Evolutionary conservation across 2,797 vertebrate genomes (phyloP), one percentile per base, ranked within the genome.

Genomic region (Falco rusticolus): DNA sequence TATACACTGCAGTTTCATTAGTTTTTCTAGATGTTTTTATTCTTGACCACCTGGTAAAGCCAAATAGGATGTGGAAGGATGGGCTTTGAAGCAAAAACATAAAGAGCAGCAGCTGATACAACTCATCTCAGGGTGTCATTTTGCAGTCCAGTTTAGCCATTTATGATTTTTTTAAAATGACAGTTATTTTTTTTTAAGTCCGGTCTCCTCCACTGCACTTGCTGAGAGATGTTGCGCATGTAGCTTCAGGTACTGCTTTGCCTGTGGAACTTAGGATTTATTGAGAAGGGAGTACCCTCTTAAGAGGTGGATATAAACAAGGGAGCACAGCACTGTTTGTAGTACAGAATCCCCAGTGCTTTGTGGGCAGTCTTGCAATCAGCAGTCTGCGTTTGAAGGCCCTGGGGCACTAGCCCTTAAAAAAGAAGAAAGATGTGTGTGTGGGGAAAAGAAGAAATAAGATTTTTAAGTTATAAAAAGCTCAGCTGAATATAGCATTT

Each of bases 181-280:
- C 18, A 7, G 0, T 2, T 28, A 5, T 47, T 47, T 21, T 10
- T 21, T 50, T 48, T 39, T 51, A 83, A 83, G 29, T 70, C 45
- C 16, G 39, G 0, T 80, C 43, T 47, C 12, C 39, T 75, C 18
- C 41, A 5, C 5, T 84, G 88, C 1, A 2, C 63, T 82, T 72
- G 29, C n/a, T 84, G 14, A 69, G 45, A 80, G 24, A 69, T 34
- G 43, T 48, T 88, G 21, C 1, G 2, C 1, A 1, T 0, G 2
- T n/a, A 57, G 16, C 48, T 61, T 75, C 66, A 92, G 24, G 8
- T 68, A 26, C 16, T 71, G 50, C 66, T 95, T 87, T 79, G n/a
- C 31, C 21, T 19, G 6, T 61, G 34, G 65, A 93, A 41, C 41
- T 92, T 18, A 4, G 41, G 34, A 39, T 79, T 87, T 75, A 14